Base-by-base conservation (phyloP, 2,888 invertebrate species). In the Coleophora flavipennella region DNA sequence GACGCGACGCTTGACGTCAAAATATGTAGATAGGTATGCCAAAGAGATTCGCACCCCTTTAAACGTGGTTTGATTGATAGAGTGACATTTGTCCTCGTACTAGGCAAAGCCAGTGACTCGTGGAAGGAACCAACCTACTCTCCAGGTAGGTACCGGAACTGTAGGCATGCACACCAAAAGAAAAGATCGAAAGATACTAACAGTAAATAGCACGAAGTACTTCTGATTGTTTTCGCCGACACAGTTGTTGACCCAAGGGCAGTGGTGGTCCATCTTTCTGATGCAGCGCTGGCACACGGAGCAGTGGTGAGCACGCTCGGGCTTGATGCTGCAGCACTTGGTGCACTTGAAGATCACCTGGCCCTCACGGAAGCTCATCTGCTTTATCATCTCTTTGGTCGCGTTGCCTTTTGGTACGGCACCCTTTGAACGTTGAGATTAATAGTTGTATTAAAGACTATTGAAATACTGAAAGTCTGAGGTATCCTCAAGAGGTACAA, bases 161-260 rank as follows among this genome's bases (percentile, higher is more conserved):
- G n/a, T n/a, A n/a, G n/a, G n/a, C n/a, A n/a, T n/a, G n/a, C n/a
- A n/a, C n/a, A n/a, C n/a, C n/a, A n/a, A n/a, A n/a, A n/a, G n/a
- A n/a, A n/a, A n/a, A n/a, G n/a, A n/a, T n/a, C n/a, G n/a, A 20
- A 4, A 20, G 20, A 20, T 43, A 87, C 91, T 89, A 78, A 97
- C 97, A 47, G 97, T 97, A 78, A 99, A 99, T 40, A 99, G 87
- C 42, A 99, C 97, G 86, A 99, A 99, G 83, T 94, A 99, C 80
- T 99, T 99, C 86, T 99, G 99, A 86, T 99, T 99, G 67, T 94
- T 96, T 78, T 99, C 99, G 13, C 99, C 99, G 2, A 99, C 97
- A 77, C 99, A 99, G 73, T 99, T 99, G 71, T 99, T 99, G 8
- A 99, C 95, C 97, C 97, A 98, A 0, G 98, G 99, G 51, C 88